Evolutionary conservation across 1,140 invertebrate genomes (phyloP).

Genomic region (Mesaphorura yosii): DNA sequence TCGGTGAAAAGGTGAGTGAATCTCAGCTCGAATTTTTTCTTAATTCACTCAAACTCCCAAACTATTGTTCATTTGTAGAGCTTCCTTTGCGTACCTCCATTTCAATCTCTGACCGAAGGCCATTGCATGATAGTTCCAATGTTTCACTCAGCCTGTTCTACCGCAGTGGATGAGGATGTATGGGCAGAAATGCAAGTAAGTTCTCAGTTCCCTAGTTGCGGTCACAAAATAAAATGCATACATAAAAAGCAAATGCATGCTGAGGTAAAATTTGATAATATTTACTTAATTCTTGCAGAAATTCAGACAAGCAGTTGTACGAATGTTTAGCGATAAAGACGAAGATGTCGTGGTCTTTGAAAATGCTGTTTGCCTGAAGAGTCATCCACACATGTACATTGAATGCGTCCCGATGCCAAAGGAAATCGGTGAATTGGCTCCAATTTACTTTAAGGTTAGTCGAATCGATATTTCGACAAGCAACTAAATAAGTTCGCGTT

Average conservation of each 20-base stretch:
- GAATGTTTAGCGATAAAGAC: conserved; percentile 56
- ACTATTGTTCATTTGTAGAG: conserved; percentile 34
- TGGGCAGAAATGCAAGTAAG: conserved; percentile 73
- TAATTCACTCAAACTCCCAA: neutral
- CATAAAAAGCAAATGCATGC: neutral
- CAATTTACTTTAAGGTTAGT: conserved; percentile 83
- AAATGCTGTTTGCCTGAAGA: conserved; percentile 58
- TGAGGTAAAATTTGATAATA: neutral
- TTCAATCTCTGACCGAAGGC: conserved; percentile 64
- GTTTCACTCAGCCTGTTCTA: conserved; percentile 62
- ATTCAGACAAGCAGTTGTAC: conserved; percentile 59
- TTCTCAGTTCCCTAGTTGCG: too few relatives aligned
- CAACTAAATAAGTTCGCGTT: neutral
- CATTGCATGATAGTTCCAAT: conserved; percentile 83
- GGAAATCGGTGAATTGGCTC: conserved; percentile 68
- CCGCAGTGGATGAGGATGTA: conserved; percentile 81
- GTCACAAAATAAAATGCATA: too few relatives aligned
- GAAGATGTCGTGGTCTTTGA: conserved; percentile 87
- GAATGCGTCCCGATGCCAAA: conserved; percentile 78
- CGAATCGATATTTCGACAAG: neutral
- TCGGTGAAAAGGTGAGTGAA: conserved; percentile 54
- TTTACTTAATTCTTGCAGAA: conserved; percentile 39
- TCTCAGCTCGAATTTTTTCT: neutral
- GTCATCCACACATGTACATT: conserved; percentile 70
- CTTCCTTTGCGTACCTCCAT: conserved; percentile 66